Conservation (phyloP, 2,113 vertebrate species). For the Ceyx melanurus region DNA sequence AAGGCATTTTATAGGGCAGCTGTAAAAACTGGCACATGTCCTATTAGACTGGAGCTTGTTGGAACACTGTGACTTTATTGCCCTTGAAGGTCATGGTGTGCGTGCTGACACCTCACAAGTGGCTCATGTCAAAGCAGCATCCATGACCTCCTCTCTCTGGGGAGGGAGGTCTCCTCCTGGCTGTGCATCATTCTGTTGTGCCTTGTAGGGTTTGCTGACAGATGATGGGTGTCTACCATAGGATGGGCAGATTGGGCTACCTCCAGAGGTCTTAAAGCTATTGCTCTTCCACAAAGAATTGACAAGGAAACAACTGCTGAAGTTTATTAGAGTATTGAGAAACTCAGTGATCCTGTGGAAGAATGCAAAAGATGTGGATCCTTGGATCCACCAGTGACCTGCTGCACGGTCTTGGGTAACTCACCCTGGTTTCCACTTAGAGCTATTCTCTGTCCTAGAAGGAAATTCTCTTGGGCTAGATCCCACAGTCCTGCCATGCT, state of each 20-base stretch:
- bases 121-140: background rate
- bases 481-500: background rate
- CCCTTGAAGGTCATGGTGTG: rapidly evolving
- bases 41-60: background rate
- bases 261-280: background rate
- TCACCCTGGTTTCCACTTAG: rapidly evolving
- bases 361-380: background rate
- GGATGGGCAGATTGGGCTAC: background rate
- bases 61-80: background rate
- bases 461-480: background rate
- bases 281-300: background rate
- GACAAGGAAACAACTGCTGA: background rate
- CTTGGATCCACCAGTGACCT: background rate
- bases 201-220: background rate
- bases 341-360: background rate
- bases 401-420: background rate
- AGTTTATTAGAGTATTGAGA: background rate
- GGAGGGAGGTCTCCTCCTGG: background rate
- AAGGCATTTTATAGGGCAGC: background rate
- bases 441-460: background rate
- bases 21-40: background rate
- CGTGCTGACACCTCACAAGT: background rate
- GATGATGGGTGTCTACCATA: background rate
- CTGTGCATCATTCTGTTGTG: rapidly evolving
- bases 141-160: background rate